Evolutionary conservation across 2,888 invertebrate species (phyloP), one percentile per base, ranked within the genome.

Genomic region (Alentia gelatinosa): DNA sequence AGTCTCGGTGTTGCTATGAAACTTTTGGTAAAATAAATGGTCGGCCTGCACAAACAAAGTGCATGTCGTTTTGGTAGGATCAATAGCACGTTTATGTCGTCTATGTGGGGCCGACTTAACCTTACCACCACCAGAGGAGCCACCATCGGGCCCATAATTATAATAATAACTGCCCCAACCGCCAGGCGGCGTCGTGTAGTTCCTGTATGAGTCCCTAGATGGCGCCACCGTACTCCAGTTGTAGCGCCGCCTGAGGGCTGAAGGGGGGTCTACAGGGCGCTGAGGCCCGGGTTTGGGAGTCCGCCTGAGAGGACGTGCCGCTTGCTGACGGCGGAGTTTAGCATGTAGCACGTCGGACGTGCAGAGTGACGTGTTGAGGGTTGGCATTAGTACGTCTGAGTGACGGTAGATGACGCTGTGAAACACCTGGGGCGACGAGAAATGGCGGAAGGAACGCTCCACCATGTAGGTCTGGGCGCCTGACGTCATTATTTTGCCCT

Each of bases 351-450:
- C 42, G 90, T 94, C 93, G 89, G 93, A 91, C 79, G 93, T 89
- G 92, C 95, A 93, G 90, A 93, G 89, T 83, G 92, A 89, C 90
- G 91, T n/a, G 35, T 86, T 68, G 90, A 94, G 88, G 84, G 92
- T 37, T 30, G 93, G 92, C 97, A 97, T 91, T 97, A 96, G 89
- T 98, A 99, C 98, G 96, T 99, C 98, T 94, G 97, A 97, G 94
- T 98, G 98, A 95, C 97, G 97, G 97, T 99, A 99, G 96, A 99
- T 98, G 95, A 99, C 97, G 92, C 99, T 98, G 97, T 99, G 98
- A 94, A 97, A 98, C 94, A 97, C 97, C 95, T 97, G 96, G 93
- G 97, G 97, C 90, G 96, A 95, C 26, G 89, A 74, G 96, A 98
- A 98, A 97, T 99, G 99, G 96, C 98, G 97, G 95, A 98, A 97